phyloP scores from a whole-genome alignment of 2,797 vertebrate genomes.

The Pipistrellus kuhlii region DNA sequence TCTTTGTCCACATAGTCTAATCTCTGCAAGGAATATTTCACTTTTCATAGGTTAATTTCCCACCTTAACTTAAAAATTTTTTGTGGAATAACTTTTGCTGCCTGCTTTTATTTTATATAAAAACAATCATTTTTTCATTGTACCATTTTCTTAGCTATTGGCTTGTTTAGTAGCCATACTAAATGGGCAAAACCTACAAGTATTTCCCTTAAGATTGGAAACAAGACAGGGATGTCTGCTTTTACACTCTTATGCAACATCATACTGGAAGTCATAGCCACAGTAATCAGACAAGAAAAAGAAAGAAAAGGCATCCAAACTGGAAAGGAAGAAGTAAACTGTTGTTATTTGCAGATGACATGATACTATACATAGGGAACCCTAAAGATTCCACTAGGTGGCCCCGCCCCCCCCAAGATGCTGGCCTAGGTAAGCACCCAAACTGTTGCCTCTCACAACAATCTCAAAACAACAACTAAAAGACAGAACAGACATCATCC shows the following conservation, averaged over 20 bases:
- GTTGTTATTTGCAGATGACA: not conserved
- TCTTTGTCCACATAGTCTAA: not conserved
- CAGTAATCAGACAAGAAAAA: no score
- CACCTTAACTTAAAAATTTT: slow-evolving; percentile 1
- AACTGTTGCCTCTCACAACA: no score
- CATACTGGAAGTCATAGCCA: no score
- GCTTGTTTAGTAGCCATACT: not conserved
- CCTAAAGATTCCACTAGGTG: not conserved
- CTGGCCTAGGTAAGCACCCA: no score
- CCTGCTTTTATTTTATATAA: slow-evolving; percentile 38
- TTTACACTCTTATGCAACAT: not conserved
- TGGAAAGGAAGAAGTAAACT: not conserved
- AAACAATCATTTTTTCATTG: not conserved
- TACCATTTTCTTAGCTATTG: not conserved
- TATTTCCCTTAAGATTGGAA: not conserved
- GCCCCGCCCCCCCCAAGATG: no score
- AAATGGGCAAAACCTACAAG: not conserved
- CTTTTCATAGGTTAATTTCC: slow-evolving; percentile 27
- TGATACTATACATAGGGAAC: not conserved
- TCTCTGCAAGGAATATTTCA: not conserved
- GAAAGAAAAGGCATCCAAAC: not conserved
- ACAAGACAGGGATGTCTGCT: not conserved
- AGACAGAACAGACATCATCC: no score
- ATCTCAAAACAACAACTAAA: no score
- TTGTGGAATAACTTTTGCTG: not conserved